Conservation (phyloP, 2,888 invertebrate genomes). For the Neria commutata region DNA sequence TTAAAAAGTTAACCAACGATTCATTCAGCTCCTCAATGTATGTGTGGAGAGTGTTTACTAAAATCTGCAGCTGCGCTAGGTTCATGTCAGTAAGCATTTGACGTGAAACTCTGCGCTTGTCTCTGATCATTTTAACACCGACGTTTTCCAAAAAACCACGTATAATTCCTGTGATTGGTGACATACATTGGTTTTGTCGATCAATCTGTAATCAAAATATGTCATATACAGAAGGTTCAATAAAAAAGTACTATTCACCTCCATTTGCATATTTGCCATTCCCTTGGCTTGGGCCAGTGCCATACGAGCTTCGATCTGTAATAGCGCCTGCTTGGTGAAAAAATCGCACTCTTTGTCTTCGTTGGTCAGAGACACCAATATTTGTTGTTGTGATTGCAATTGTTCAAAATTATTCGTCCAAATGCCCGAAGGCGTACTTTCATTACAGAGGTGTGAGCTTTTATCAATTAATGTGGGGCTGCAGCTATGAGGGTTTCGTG, state of each 20-base stretch:
- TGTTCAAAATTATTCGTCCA: conserved; percentile 36
- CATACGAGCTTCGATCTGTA: conserved; percentile 86
- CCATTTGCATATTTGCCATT: conserved; percentile 91
- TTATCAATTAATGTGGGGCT: no score
- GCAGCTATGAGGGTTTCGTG: no score
- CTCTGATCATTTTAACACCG: conserved; percentile 81
- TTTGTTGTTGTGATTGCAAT: conserved; percentile 21
- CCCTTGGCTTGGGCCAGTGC: conserved; percentile 89
- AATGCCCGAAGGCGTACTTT: conserved; percentile 46
- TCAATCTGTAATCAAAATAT: conserved; percentile 62
- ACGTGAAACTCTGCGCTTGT: conserved; percentile 81
- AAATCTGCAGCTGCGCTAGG: conserved; percentile 87
- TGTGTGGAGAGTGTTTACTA: conserved; percentile 92
- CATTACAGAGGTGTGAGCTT: conserved; percentile 43
- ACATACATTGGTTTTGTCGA: conserved; percentile 73
- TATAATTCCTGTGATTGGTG: conserved; percentile 87
- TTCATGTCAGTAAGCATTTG: conserved; percentile 92
- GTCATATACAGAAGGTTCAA: conserved; percentile 26
- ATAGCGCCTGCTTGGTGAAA: conserved; percentile 78
- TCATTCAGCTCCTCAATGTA: conserved; percentile 94
- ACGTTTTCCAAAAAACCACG: conserved; percentile 80
- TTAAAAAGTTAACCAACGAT: conserved; percentile 83
- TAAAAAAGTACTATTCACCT: conserved; percentile 63
- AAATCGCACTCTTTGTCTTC: conserved; percentile 75
- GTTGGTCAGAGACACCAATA: conserved; percentile 63